A percentile compares a stretch with the other conserved stretches of the same genome.
Evolutionary conservation across 2,113 vertebrate genomes (phyloP).

Genomic region (Pterocles orientalis): DNA sequence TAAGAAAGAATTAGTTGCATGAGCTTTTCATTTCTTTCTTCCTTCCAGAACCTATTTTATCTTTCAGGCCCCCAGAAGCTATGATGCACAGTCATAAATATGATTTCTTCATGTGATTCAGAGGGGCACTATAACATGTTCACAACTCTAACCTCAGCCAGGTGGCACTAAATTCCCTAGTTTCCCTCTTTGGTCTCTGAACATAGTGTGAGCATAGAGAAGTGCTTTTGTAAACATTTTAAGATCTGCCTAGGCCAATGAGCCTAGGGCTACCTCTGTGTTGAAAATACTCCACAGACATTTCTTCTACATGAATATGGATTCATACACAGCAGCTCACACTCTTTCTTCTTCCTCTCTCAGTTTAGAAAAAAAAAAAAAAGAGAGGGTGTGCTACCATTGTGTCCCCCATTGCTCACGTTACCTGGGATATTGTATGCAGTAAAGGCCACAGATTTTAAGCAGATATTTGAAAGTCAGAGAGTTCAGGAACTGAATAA

Average conservation of each 20-base stretch:
- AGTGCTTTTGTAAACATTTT: not conserved
- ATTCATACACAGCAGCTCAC: not conserved
- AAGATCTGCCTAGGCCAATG: not conserved
- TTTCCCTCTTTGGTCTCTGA: not conserved
- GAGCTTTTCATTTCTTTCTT: not conserved
- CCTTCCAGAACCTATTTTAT: not conserved
- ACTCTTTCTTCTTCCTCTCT: not conserved
- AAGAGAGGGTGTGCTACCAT: rapidly evolving
- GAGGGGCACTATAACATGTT: not conserved
- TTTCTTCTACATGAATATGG: not conserved
- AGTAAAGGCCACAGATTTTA: not conserved
- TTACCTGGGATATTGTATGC: not conserved
- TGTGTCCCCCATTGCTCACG: too few species aligned
- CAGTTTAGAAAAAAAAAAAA: not conserved
- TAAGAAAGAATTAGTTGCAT: not conserved
- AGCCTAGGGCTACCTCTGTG: not conserved
- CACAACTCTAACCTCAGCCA: not conserved
- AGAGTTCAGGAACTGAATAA: not conserved
- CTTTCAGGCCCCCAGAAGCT: not conserved
- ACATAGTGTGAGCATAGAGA: not conserved
- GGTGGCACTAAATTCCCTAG: not conserved
- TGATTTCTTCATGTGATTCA: not conserved
- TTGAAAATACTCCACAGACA: not conserved
- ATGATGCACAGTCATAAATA: not conserved
- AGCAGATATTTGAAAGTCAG: not conserved